phyloP scores from a whole-genome alignment of 2,113 vertebrate genomes.

The Formicarius rufipectus region DNA sequence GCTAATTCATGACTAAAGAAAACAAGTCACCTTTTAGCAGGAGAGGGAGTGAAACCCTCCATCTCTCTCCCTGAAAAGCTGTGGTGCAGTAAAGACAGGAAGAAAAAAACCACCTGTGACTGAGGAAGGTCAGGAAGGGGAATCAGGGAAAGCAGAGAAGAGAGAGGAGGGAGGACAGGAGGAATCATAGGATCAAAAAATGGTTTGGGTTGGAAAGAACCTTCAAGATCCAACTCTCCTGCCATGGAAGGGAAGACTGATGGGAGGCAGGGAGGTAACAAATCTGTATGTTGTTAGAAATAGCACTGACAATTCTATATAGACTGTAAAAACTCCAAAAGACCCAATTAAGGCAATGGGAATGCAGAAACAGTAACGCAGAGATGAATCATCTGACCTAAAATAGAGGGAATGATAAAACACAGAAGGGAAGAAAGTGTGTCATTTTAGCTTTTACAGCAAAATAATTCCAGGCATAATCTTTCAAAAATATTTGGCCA shows the following conservation, averaged over 20 bases:
- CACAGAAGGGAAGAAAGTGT: conserved; percentile 21
- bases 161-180: neutral
- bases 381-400: conserved; percentile 64
- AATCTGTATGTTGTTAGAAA: conserved; percentile 17
- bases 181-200: neutral
- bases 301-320: neutral
- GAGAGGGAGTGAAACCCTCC: neutral
- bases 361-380: conserved; percentile 48
- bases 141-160: neutral
- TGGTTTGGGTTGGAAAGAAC: neutral
- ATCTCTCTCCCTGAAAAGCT: neutral
- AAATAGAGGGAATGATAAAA: conserved; percentile 43
- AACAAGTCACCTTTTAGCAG: neutral
- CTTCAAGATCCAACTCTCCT: neutral
- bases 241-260: neutral
- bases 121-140: neutral
- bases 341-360: conserved; percentile 52
- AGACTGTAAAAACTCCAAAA: conserved; percentile 3
- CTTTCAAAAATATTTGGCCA: neutral
- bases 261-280: neutral
- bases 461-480: conserved; percentile 11
- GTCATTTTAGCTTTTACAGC: conserved; percentile 37
- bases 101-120: neutral
- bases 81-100: neutral
- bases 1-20: neutral